Evolutionary conservation across 2,888 invertebrate genomes (phyloP), one percentile per base, ranked within the genome.

Genomic region (Chrysotoxum bicinctum): DNA sequence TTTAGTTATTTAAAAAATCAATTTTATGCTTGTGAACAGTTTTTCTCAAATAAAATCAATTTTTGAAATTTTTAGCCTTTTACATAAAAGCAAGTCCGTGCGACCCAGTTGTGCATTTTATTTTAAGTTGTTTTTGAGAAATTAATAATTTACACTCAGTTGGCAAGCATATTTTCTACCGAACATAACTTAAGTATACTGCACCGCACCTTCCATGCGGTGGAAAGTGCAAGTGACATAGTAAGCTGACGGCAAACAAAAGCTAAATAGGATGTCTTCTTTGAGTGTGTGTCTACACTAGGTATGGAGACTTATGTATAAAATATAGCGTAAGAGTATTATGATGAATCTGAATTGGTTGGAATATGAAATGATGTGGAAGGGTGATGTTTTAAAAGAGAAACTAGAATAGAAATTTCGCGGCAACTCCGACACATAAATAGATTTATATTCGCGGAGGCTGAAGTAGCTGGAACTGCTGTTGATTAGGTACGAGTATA

Each of bases 161-260:
- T 68, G 69, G 54, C 43, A 69, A 56, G 30, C 40, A 43, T 30
- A 5, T 3, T 21, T 23, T n/a, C 45, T 12, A 16, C 30, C 0
- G 30, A 32, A 30, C 1, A 19, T 3, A 12, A 6, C 10, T 10
- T 2, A 16, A 19, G 1, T 14, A n/a, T n/a, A 32, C 3, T 12
- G 32, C 16, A 50, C 30, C 12, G 4, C 32, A 32, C 14, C n/a
- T n/a, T n/a, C n/a, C 2, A 3, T 35, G 19, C 58, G 58, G 48
- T 50, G 21, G 30, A 76, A 81, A 85, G 76, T 73, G 81, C 77
- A 85, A 85, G 81, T 85, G 85, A 80, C 81, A 85, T 62, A 73
- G 73, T 85, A 81, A 85, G 85, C 62, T 58, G 85, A 81, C 68
- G 70, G 81, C 76, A 81, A 69, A 81, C 76, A 62, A 52, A 54